Percentiles rank a stretch among this genome's conserved stretches.
Evolutionary conservation across 2,113 vertebrate genomes (phyloP).

Genomic region (Hippocampus mohnikei): DNA sequence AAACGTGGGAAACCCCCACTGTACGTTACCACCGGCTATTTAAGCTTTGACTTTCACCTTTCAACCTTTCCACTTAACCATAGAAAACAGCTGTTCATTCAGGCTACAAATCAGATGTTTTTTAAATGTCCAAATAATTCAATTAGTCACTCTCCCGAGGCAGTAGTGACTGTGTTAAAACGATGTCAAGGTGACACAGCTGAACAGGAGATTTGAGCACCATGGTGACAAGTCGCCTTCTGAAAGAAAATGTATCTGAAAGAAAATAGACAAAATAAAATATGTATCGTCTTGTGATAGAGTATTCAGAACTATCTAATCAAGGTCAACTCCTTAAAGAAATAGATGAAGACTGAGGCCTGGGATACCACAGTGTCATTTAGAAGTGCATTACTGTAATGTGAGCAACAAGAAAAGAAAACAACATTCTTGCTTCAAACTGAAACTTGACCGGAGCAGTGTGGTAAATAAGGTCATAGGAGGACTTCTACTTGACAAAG

Average conservation of each 20-base stretch:
- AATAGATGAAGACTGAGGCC: conserved; percentile 17
- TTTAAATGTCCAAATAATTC: conserved; percentile 45
- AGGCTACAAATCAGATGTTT: conserved; percentile 52
- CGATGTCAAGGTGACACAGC: conserved; percentile 63
- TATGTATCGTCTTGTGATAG: background rate
- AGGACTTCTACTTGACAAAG: background rate
- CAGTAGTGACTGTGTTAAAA: conserved; percentile 44
- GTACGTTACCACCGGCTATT: background rate
- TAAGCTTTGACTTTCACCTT: conserved; percentile 44
- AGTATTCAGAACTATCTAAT: conserved; percentile 19
- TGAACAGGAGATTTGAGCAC: conserved; percentile 34
- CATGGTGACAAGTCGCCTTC: conserved; percentile 41
- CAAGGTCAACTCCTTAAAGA: conserved; percentile 41
- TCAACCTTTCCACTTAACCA: conserved; percentile 35
- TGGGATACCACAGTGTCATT: background rate
- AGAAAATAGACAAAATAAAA: conserved; percentile 17
- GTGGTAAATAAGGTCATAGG: background rate
- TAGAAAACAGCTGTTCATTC: conserved; percentile 52
- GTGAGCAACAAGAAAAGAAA: background rate
- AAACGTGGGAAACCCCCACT: background rate
- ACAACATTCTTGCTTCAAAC: background rate
- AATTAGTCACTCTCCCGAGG: conserved; percentile 54
- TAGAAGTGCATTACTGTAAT: background rate
- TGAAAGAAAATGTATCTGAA: background rate
- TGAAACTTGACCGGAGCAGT: background rate